Percentiles rank a stretch among this genome's conserved stretches.
Conservation (phyloP, 2,797 vertebrate genomes). For the Naso thynnoides region DNA sequence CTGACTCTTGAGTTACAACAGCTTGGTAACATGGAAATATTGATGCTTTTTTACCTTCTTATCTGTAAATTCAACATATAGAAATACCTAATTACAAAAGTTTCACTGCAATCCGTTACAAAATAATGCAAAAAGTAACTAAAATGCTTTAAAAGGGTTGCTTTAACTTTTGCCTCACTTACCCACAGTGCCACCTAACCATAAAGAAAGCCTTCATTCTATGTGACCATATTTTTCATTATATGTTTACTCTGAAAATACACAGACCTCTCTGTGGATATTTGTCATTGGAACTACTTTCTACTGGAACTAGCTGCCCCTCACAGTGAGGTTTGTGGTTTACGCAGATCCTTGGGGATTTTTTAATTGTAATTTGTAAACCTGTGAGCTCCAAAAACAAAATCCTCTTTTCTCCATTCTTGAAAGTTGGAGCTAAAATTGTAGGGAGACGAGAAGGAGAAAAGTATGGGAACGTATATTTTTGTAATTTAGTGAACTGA, state of each 20-base stretch:
- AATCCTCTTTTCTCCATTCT: too few relatives aligned
- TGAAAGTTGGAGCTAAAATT: too few relatives aligned
- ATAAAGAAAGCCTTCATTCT: not conserved
- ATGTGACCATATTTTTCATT: not conserved
- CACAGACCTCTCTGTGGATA: not conserved
- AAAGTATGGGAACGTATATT: too few relatives aligned
- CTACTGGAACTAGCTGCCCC: not conserved
- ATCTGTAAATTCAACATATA: too few relatives aligned
- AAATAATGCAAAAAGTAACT: not conserved
- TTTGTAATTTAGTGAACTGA: not conserved
- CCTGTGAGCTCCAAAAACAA: too few relatives aligned
- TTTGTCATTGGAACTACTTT: not conserved
- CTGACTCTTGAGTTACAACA: too few relatives aligned
- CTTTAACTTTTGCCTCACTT: not conserved
- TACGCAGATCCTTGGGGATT: not conserved
- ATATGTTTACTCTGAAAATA: conserved; percentile 1
- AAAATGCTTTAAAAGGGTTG: not conserved
- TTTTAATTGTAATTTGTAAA: not conserved
- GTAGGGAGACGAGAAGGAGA: not conserved
- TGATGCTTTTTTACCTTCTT: too few relatives aligned
- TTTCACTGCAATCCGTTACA: not conserved
- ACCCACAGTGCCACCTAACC: not conserved
- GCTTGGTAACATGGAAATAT: too few relatives aligned
- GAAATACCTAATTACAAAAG: too few relatives aligned
- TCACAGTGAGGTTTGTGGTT: not conserved